phyloP scores from a whole-genome alignment of 2,113 vertebrate species.

The Equus przewalskii region DNA sequence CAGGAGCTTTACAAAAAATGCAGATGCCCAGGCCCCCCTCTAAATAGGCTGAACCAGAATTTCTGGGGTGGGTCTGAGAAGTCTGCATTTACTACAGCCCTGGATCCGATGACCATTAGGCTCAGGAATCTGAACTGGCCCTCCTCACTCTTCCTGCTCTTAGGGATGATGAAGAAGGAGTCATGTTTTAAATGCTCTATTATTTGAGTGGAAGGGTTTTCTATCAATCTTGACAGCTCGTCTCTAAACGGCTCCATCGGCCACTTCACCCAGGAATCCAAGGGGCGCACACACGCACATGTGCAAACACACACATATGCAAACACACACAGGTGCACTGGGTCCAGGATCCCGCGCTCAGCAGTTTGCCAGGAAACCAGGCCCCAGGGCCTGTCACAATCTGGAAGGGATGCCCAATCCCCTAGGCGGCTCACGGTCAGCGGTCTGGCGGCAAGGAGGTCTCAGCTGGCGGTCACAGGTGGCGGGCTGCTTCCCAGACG shows the following conservation, averaged over 20 bases:
- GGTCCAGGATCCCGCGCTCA: background rate
- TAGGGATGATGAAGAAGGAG: too few species aligned
- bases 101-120: background rate
- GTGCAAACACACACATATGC: background rate
- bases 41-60: rapidly evolving
- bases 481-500: slow-evolving; percentile 84
- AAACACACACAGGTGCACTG: background rate
- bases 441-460: background rate
- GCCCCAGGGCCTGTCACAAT: background rate
- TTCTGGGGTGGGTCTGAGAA: background rate
- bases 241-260: background rate
- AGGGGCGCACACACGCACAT: background rate
- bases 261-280: background rate
- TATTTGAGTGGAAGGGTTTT: background rate
- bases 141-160: rapidly evolving
- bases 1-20: background rate
- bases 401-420: background rate
- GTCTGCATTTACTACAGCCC: too few species aligned
- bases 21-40: background rate
- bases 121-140: background rate
- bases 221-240: rapidly evolving
- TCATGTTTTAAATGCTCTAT: background rate
- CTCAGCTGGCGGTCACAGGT: slow-evolving; percentile 84
- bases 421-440: background rate
- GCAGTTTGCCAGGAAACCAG: background rate